Percentiles rank a stretch among this genome's conserved stretches.
Conservation (phyloP, 2,888 invertebrate species). For the Chalcosyrphus nemorum region DNA sequence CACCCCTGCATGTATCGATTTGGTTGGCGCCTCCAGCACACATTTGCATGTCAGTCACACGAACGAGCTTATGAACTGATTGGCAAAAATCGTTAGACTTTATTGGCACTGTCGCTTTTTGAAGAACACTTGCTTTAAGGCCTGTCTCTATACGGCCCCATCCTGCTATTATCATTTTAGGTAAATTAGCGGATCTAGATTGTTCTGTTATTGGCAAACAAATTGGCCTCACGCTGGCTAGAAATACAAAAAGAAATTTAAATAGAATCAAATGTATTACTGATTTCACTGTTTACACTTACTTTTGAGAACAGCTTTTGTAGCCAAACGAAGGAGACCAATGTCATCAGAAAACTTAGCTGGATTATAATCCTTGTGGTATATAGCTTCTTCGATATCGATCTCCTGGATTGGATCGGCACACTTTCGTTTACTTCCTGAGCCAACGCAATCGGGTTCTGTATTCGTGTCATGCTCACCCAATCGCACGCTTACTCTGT, state of each 20-base stretch:
- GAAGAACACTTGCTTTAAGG: constrained; percentile 58
- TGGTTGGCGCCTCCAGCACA: constrained; percentile 83
- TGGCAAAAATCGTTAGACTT: constrained; percentile 74
- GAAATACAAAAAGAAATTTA: background rate
- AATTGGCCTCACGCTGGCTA: constrained; percentile 77
- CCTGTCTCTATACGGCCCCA: constrained; percentile 78
- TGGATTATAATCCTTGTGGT: constrained; percentile 75
- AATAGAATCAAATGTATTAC: background rate
- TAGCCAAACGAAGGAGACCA: constrained; percentile 83
- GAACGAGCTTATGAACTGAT: constrained; percentile 77
- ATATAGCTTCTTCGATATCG: background rate
- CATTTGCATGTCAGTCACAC: constrained; percentile 79
- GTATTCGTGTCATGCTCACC: background rate
- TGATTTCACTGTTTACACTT: background rate
- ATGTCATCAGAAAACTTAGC: constrained; percentile 83
- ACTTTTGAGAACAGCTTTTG: constrained; percentile 75
- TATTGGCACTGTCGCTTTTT: constrained; percentile 75
- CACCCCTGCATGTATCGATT: constrained; percentile 62
- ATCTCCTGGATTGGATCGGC: background rate
- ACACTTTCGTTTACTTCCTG: background rate
- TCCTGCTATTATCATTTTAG: constrained; percentile 76
- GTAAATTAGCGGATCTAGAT: constrained; percentile 37
- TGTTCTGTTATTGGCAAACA: constrained; percentile 78
- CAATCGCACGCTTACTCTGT: background rate
- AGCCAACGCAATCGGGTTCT: background rate